Conservation (phyloP, 35 echinoderm and acorn worm genomes). For the Ophiothrix spiculata region DNA sequence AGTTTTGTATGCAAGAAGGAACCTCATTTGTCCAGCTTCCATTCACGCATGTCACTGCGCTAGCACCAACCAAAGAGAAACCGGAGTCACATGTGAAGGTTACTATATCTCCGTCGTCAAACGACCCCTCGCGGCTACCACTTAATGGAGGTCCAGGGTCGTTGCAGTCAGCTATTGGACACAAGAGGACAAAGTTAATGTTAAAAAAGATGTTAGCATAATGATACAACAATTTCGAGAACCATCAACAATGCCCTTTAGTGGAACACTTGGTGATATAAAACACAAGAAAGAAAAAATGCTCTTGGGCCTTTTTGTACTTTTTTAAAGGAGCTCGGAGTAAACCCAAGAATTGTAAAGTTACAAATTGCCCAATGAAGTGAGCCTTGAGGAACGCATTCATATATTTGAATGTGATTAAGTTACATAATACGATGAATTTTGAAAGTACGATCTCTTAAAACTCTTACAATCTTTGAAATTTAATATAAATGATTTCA, state of each 20-base stretch:
- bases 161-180: constrained; percentile 38
- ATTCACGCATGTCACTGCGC: constrained; percentile 24
- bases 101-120: constrained; percentile 27
- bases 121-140: constrained; percentile 21
- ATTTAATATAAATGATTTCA: too few relatives aligned
- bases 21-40: constrained; percentile 14
- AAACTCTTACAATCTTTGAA: too few relatives aligned
- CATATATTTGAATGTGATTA: too few relatives aligned
- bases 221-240: not conserved
- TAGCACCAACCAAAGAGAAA: constrained; percentile 39
- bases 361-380: too few relatives aligned
- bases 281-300: not conserved
- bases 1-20: constrained; percentile 25
- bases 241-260: not conserved
- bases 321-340: not conserved
- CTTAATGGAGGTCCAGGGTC: constrained; percentile 35
- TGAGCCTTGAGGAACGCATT: too few relatives aligned
- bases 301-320: not conserved
- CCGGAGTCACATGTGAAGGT: constrained; percentile 26
- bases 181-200: not conserved
- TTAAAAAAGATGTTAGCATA: not conserved
- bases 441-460: too few relatives aligned
- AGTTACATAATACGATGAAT: too few relatives aligned
- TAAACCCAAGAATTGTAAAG: not conserved
- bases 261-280: not conserved